These are phyloP conservation scores for Mercenaria mercenaria DNA, from an alignment of 1,140 invertebrate species.

Conservation along the genomic window DNA sequence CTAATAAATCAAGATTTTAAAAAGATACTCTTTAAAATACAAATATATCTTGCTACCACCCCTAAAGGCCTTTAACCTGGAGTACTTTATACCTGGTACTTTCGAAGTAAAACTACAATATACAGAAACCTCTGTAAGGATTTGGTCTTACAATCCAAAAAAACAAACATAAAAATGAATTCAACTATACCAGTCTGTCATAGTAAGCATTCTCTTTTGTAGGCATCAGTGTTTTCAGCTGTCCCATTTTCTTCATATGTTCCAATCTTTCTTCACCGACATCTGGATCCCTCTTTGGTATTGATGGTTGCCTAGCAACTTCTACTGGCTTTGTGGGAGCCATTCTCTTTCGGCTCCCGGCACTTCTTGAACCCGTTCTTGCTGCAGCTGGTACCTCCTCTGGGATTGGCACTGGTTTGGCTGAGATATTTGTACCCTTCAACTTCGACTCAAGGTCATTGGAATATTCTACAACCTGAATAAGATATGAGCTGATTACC, in stretches of 20 bases:
- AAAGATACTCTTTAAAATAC: no score
- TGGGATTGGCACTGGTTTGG: constrained; percentile 43
- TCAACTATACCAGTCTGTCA: constrained; percentile 73
- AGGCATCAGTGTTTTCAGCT: constrained; percentile 74
- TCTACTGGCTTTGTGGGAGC: constrained; percentile 55
- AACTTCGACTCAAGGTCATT: constrained; percentile 59
- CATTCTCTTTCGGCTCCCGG: neutral
- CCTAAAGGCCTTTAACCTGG: no score
- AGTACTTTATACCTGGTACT: no score
- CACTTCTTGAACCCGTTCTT: neutral
- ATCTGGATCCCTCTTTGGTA: constrained; percentile 68
- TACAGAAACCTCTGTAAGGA: no score
- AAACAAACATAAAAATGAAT: no score
- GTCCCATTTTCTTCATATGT: constrained; percentile 78
- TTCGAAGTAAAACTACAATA: no score
- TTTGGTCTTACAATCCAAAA: no score
- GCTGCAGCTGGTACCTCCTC: neutral
- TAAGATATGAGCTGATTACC: neutral
- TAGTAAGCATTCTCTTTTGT: constrained; percentile 75
- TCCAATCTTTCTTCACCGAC: constrained; percentile 77
- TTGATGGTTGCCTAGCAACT: constrained; percentile 52
- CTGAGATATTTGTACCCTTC: constrained; percentile 48
- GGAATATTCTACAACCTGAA: constrained; percentile 68
- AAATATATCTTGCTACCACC: no score
- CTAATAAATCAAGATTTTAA: no score